phyloP scores from a whole-genome alignment of 2,113 vertebrate species.

The Tetrax tetrax region DNA sequence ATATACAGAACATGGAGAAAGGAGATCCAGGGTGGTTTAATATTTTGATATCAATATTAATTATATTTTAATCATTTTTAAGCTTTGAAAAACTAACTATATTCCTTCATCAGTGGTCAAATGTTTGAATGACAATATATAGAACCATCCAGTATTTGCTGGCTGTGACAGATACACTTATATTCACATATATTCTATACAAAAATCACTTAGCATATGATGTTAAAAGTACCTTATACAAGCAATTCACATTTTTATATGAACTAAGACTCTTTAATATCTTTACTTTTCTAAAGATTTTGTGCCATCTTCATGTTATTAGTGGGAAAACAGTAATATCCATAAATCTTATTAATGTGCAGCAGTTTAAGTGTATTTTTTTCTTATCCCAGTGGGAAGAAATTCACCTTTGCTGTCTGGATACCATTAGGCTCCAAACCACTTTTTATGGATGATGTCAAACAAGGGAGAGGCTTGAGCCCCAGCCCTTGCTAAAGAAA shows the following conservation, averaged over 20 bases:
- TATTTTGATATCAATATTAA: not conserved
- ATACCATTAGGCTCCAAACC: not conserved
- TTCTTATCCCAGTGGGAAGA: not conserved
- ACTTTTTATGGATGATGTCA: not conserved
- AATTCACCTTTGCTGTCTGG: not conserved
- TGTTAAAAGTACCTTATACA: not conserved
- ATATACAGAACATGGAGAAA: not conserved
- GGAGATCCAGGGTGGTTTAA: not conserved
- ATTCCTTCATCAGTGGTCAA: not conserved
- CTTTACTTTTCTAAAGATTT: conserved; percentile 15
- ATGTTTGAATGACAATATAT: not conserved
- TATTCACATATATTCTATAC: not conserved
- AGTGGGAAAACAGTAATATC: not conserved
- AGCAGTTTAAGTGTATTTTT: not conserved
- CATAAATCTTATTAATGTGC: not conserved
- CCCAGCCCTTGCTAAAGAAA: not conserved
- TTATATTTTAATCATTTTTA: not conserved
- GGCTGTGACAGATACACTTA: not conserved
- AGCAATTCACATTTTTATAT: not conserved
- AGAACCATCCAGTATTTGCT: not conserved
- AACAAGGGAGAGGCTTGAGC: not conserved
- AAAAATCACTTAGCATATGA: not conserved
- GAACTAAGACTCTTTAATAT: not conserved
- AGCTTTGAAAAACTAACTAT: not conserved
- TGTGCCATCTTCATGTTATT: not conserved